These are phyloP conservation scores for Artemia franciscana DNA, from an alignment of 1,140 invertebrate genomes.

Conservation along the genomic window DNA sequence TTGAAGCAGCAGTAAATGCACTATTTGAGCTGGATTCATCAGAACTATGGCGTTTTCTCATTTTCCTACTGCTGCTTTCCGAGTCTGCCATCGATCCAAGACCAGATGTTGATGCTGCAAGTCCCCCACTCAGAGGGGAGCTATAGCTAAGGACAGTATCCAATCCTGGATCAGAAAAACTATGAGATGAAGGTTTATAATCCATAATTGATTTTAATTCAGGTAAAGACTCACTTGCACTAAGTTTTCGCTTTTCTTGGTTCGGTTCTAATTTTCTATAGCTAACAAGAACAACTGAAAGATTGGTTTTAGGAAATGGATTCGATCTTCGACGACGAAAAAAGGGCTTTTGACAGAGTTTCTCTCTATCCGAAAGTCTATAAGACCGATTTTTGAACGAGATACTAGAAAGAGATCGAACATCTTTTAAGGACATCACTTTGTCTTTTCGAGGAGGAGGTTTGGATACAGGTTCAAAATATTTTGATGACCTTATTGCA, in stretches of 20 bases:
- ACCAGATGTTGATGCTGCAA: conserved; percentile 2
- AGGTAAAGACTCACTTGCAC: conserved; percentile 23
- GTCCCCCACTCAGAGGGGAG: background rate
- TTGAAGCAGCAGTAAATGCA: background rate
- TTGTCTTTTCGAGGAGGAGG: background rate
- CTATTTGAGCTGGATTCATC: conserved; percentile 1
- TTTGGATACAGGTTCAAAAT: background rate
- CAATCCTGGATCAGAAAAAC: conserved; percentile 6
- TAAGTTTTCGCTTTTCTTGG: conserved; percentile 25
- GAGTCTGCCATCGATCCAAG: conserved; percentile 2
- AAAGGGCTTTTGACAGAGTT: background rate
- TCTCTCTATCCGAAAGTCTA: background rate
- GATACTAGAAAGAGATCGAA: background rate
- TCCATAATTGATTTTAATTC: conserved; percentile 15
- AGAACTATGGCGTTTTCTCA: background rate
- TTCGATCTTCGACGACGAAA: background rate
- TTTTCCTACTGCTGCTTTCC: background rate
- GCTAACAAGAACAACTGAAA: conserved; percentile 19
- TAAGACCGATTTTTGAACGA: background rate
- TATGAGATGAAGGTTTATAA: background rate
- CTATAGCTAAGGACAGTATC: background rate
- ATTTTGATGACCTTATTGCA: background rate
- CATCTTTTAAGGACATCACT: background rate
- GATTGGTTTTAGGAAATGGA: background rate
- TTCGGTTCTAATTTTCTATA: conserved; percentile 27